phyloP scores from a whole-genome alignment of 1,140 invertebrate species.

The Sweltsa coloradensis region DNA sequence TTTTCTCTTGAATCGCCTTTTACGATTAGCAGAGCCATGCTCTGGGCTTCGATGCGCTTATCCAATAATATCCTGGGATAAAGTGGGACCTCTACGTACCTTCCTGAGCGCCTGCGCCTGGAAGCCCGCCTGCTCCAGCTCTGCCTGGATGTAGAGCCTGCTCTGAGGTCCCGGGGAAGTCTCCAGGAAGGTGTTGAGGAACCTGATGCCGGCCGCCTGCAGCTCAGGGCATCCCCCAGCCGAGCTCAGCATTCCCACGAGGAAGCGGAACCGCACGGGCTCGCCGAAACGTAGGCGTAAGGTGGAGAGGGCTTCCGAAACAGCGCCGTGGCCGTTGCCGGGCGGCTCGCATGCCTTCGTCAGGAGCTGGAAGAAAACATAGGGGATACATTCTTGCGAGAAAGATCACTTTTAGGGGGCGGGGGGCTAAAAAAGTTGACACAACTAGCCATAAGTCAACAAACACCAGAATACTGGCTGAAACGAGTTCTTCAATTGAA shows the following conservation, averaged over 20 bases:
- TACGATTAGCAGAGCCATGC: no score
- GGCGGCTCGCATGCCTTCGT: constrained; percentile 61
- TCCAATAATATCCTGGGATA: no score
- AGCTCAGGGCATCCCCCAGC: constrained; percentile 54
- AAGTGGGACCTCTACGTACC: constrained; percentile 38
- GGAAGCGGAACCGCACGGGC: constrained; percentile 78
- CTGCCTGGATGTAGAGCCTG: constrained; percentile 79
- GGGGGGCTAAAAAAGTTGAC: no score
- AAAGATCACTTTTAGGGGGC: neutral
- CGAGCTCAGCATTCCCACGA: constrained; percentile 72
- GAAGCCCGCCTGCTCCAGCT: constrained; percentile 72
- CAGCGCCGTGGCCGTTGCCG: constrained; percentile 56
- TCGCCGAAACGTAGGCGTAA: constrained; percentile 79
- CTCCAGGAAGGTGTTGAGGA: constrained; percentile 70
- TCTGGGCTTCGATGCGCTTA: no score
- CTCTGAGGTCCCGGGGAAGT: constrained; percentile 60
- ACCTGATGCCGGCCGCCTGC: constrained; percentile 68
- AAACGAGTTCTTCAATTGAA: no score
- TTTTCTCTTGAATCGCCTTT: no score
- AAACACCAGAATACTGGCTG: no score
- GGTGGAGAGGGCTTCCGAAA: constrained; percentile 82
- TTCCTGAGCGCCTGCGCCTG: constrained; percentile 57
- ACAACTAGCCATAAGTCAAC: no score
- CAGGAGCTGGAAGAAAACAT: constrained; percentile 44
- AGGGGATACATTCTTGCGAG: neutral